Conservation (phyloP, 2,888 invertebrate genomes). For the Eupithecia subumbrata region DNA sequence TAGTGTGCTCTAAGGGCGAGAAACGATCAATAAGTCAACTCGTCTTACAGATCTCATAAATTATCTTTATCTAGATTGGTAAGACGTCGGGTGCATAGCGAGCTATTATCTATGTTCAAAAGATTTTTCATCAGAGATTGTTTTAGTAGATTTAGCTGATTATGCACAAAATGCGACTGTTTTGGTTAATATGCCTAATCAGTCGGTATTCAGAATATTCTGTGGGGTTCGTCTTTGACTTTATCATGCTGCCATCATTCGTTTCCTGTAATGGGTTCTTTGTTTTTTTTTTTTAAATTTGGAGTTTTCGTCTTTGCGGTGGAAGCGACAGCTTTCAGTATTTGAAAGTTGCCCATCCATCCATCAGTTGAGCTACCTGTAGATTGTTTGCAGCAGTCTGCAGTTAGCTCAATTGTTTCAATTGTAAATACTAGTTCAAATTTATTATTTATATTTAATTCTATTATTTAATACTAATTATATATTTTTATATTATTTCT, state of each 20-base stretch:
- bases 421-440: no score
- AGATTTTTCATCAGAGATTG: constrained; percentile 23
- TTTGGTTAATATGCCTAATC: background rate
- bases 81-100: constrained; percentile 21
- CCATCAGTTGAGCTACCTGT: no score
- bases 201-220: background rate
- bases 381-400: no score
- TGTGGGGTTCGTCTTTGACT: background rate
- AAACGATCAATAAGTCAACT: constrained; percentile 3
- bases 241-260: background rate
- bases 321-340: no score
- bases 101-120: constrained; percentile 26
- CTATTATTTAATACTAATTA: no score
- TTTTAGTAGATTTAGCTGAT: background rate
- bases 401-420: no score
- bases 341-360: no score
- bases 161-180: background rate
- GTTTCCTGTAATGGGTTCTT: background rate
- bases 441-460: no score
- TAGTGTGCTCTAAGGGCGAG: background rate
- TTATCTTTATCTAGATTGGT: constrained; percentile 31
- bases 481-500: no score
- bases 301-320: no score
- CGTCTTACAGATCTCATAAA: constrained; percentile 24
- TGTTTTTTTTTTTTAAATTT: no score